These are phyloP conservation scores for Danio albolineatus DNA, from an alignment of 2,797 vertebrate genomes.

Conservation along the genomic window DNA sequence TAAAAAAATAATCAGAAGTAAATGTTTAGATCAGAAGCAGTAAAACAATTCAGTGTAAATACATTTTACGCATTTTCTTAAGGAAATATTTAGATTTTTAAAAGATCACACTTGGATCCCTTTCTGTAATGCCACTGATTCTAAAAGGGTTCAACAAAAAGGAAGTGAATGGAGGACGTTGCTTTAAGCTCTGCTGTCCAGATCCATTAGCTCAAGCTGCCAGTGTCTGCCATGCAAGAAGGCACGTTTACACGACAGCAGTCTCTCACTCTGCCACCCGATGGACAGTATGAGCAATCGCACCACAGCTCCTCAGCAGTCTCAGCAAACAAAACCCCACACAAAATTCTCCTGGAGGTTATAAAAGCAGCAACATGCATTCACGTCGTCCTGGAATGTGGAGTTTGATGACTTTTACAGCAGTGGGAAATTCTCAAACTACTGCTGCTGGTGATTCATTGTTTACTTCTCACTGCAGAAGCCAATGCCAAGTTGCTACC, in stretches of 20 bases:
- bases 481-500: slow-evolving; percentile 30
- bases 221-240: slow-evolving; percentile 46
- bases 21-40: too few species aligned
- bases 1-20: too few species aligned
- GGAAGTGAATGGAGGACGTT: slow-evolving; percentile 37
- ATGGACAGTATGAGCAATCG: slow-evolving; percentile 70
- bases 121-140: slow-evolving; percentile 35
- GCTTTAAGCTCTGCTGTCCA: slow-evolving; percentile 56
- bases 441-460: slow-evolving; percentile 52
- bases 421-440: slow-evolving; percentile 31
- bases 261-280: slow-evolving; percentile 77
- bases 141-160: slow-evolving; percentile 37
- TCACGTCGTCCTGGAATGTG: slow-evolving; percentile 16
- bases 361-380: slow-evolving; percentile 15
- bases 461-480: slow-evolving; percentile 47
- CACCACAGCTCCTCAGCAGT: slow-evolving; percentile 49
- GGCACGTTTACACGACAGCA: slow-evolving; percentile 66
- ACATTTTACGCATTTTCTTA: not conserved
- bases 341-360: slow-evolving; percentile 1
- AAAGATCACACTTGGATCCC: not conserved
- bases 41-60: too few species aligned
- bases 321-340: not conserved
- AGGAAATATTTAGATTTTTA: not conserved
- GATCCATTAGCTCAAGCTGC: slow-evolving; percentile 51
- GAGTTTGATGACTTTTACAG: slow-evolving; percentile 41